Percentiles rank a stretch among this genome's conserved stretches.
These are phyloP conservation scores for Strigamia maritima DNA, from an alignment of 2,888 invertebrate genomes.

Conservation along the genomic window DNA sequence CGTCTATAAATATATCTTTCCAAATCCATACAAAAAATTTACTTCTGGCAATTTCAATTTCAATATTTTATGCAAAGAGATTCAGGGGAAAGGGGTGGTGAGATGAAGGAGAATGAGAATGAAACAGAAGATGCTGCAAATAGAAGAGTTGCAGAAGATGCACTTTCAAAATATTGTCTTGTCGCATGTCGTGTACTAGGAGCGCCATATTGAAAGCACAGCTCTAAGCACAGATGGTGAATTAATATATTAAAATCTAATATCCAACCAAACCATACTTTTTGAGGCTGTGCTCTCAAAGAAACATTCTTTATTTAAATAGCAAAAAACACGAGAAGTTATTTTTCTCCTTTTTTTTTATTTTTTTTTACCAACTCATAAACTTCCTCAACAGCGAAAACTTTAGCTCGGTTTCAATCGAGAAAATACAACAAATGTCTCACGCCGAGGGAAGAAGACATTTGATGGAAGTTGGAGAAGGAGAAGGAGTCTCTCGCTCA, in stretches of 20 bases:
- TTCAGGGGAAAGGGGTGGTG: not conserved
- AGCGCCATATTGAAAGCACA: slow-evolving; percentile 29
- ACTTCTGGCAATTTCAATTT: slow-evolving; percentile 21
- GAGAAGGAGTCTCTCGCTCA: not conserved
- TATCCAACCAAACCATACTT: not conserved
- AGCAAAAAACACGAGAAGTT: not conserved
- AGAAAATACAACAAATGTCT: slow-evolving; percentile 27
- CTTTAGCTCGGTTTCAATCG: slow-evolving; percentile 27
- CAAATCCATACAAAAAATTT: not conserved
- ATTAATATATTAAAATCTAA: slow-evolving; percentile 28
- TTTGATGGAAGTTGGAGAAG: slow-evolving; percentile 24
- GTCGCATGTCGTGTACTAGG: slow-evolving; percentile 11
- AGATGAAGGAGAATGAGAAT: not conserved
- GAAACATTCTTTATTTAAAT: not conserved
- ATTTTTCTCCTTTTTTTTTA: not conserved
- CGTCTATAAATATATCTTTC: not conserved
- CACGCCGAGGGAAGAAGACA: slow-evolving; percentile 27
- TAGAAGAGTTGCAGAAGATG: not conserved
- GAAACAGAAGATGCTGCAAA: not conserved
- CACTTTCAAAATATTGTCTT: slow-evolving; percentile 27
- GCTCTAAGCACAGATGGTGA: slow-evolving; percentile 25
- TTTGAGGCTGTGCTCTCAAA: not conserved
- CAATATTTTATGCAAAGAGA: slow-evolving; percentile 20
- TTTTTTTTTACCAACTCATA: slow-evolving; percentile 3
- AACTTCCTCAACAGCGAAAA: not conserved